These are phyloP conservation scores for Drosophila punjabiensis DNA, from an alignment of 1,140 invertebrate genomes.

Conservation along the genomic window DNA sequence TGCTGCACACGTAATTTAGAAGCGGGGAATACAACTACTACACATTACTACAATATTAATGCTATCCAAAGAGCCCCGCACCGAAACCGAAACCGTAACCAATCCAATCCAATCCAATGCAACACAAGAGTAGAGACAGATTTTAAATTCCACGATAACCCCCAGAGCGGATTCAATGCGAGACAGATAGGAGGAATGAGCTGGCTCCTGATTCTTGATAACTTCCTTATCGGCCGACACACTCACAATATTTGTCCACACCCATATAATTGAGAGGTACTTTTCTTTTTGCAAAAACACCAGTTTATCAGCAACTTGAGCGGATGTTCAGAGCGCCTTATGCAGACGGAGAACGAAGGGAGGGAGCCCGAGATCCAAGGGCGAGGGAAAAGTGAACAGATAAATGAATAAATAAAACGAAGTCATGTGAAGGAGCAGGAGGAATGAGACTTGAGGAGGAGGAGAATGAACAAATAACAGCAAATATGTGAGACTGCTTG, in stretches of 20 bases:
- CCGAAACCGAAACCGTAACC: no score
- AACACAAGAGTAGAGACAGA: constrained; percentile 35
- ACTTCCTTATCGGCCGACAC: constrained; percentile 60
- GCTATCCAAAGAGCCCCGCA: constrained; percentile 66
- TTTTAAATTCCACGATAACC: constrained; percentile 41
- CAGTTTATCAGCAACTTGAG: constrained; percentile 67
- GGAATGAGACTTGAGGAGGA: constrained; percentile 16
- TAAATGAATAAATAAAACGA: constrained; percentile 12
- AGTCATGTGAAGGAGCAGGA: constrained; percentile 6
- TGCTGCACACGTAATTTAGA: constrained; percentile 82
- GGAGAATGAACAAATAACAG: constrained; percentile 62
- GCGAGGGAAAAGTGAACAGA: constrained; percentile 24
- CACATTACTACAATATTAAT: constrained; percentile 38
- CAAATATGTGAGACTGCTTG: constrained; percentile 81
- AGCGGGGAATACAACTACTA: constrained; percentile 46
- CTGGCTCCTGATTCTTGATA: constrained; percentile 34
- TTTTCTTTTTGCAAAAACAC: constrained; percentile 44
- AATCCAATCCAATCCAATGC: not conserved
- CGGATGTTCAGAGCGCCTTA: constrained; percentile 78
- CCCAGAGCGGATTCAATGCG: constrained; percentile 20
- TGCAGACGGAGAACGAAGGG: constrained; percentile 1
- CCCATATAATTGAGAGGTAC: constrained; percentile 22
- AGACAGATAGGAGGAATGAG: constrained; percentile 24
- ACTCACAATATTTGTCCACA: constrained; percentile 32
- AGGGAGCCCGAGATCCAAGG: constrained; percentile 27